Conservation (phyloP, 2,888 invertebrate genomes). For the Apamea epomidion region DNA sequence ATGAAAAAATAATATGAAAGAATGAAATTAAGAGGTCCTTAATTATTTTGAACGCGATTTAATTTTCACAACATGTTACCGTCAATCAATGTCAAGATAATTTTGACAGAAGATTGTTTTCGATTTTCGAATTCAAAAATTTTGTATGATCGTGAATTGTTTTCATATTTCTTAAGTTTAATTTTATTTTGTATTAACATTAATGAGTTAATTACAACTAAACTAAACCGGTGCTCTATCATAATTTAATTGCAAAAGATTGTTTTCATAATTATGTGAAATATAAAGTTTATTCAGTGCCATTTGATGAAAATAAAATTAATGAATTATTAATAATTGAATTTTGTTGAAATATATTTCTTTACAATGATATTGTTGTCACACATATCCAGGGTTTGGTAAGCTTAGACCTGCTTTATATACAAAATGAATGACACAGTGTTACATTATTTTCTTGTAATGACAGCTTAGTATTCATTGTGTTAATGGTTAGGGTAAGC, state of each 20-base stretch:
- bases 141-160: slow-evolving; percentile 4
- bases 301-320: background rate
- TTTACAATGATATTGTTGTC: background rate
- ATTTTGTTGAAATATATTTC: too few species aligned
- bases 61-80: slow-evolving; percentile 29
- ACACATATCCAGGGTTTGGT: too few species aligned
- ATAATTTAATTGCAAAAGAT: background rate
- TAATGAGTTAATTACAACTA: background rate
- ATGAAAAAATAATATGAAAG: background rate
- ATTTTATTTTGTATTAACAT: background rate
- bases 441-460: background rate
- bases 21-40: background rate
- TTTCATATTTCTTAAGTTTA: slow-evolving; percentile 6
- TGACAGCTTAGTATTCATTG: too few species aligned
- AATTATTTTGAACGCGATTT: slow-evolving; percentile 57
- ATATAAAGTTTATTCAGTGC: background rate
- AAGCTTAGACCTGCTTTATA: background rate
- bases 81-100: slow-evolving; percentile 49
- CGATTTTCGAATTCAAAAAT: slow-evolving; percentile 21
- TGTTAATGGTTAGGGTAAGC: background rate
- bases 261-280: background rate
- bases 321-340: too few species aligned
- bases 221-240: background rate
- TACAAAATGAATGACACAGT: background rate
- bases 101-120: slow-evolving; percentile 40